A percentile compares a stretch with the other conserved stretches of the same genome.
These are phyloP conservation scores for Phoenicopterus ruber DNA, from an alignment of 2,113 vertebrate genomes.

Conservation along the genomic window DNA sequence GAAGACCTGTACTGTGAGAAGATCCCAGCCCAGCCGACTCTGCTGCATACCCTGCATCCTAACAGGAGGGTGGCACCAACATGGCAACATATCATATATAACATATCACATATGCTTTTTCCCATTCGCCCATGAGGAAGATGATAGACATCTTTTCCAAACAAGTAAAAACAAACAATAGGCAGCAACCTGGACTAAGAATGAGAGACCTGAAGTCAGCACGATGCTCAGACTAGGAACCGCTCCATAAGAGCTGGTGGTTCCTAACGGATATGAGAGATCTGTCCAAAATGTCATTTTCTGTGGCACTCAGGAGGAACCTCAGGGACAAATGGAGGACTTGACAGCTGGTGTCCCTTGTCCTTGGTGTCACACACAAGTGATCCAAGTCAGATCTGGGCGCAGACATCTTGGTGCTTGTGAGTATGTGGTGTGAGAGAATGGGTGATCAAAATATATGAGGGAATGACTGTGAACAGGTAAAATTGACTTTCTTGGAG, in stretches of 20 bases:
- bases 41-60: background rate
- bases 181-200: background rate
- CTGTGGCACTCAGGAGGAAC: background rate
- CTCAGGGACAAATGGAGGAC: background rate
- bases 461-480: background rate
- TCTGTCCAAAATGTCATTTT: background rate
- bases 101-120: background rate
- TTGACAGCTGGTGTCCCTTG: background rate
- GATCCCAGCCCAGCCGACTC: accelerated
- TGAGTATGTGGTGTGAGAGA: background rate
- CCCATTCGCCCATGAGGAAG: background rate
- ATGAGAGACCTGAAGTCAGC: background rate
- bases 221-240: background rate
- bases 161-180: background rate
- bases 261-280: background rate
- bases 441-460: background rate
- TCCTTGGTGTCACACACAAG: background rate
- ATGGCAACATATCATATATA: background rate
- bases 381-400: background rate
- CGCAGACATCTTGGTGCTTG: background rate
- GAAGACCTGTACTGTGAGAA: background rate
- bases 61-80: background rate
- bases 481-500: background rate
- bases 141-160: background rate
- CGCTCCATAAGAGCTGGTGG: background rate